A percentile compares a stretch with the other conserved stretches of the same genome.
Conservation (phyloP, 2,888 invertebrate species). For the Sisyra terminalis region DNA sequence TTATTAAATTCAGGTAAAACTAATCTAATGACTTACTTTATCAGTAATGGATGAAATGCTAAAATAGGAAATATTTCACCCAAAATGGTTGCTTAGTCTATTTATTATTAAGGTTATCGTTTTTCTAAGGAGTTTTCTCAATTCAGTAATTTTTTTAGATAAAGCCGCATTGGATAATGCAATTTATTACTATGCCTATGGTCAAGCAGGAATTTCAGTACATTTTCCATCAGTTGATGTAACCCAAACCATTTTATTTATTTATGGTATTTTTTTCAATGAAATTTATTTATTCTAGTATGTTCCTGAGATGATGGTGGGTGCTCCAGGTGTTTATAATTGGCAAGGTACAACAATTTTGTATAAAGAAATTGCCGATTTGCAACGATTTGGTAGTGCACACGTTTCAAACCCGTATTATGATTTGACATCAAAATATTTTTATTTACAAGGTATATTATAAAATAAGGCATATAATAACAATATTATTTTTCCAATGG, state of each 20-base stretch:
- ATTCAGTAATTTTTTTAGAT: background rate
- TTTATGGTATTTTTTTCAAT: too few species aligned
- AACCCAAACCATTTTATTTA: too few species aligned
- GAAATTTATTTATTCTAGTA: too few species aligned
- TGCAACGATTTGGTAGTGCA: slow-evolving; percentile 19
- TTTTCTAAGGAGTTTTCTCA: background rate
- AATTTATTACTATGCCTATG: slow-evolving; percentile 31
- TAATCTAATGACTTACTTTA: too few species aligned
- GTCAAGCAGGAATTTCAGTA: slow-evolving; percentile 33
- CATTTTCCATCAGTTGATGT: slow-evolving; percentile 25
- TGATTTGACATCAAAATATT: slow-evolving; percentile 26
- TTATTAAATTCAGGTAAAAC: slow-evolving; percentile 15
- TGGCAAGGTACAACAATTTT: slow-evolving; percentile 33
- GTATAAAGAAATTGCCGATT: slow-evolving; percentile 15
- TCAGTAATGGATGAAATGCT: too few species aligned
- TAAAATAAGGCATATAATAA: slow-evolving; percentile 2
- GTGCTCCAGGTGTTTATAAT: slow-evolving; percentile 42
- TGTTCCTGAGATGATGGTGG: slow-evolving; percentile 28
- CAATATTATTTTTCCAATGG: slow-evolving; percentile 2
- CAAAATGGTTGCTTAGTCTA: too few species aligned
- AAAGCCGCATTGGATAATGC: slow-evolving; percentile 3
- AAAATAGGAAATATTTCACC: too few species aligned
- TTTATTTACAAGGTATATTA: slow-evolving; percentile 32
- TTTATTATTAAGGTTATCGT: background rate
- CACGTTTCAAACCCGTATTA: slow-evolving; percentile 26